A percentile compares a stretch with the other conserved stretches of the same genome.
These are phyloP conservation scores for Drosophila mayaguana DNA, from an alignment of 2,888 invertebrate species.

Conservation along the genomic window DNA sequence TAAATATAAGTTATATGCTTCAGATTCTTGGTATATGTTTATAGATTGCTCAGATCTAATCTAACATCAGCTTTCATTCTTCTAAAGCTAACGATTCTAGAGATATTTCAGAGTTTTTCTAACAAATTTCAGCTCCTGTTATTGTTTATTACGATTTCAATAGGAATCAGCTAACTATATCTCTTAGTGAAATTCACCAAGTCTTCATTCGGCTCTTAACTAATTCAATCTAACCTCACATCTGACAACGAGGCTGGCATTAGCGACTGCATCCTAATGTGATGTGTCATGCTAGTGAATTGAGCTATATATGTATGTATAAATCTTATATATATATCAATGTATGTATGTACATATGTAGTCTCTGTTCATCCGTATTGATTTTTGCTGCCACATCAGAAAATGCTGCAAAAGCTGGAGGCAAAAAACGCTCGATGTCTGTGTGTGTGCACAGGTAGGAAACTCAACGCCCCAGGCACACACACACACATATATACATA, in stretches of 20 bases:
- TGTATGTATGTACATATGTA: conserved; percentile 27
- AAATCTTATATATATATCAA: neutral
- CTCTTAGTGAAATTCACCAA: neutral
- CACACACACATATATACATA: conserved; percentile 27
- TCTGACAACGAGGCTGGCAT: neutral
- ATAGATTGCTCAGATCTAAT: too few species aligned
- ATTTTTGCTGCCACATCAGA: conserved; percentile 59
- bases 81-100: too few species aligned
- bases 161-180: neutral
- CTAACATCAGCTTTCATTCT: too few species aligned
- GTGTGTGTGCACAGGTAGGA: conserved; percentile 4
- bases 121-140: neutral
- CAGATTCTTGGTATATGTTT: neutral
- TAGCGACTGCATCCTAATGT: conserved; percentile 27
- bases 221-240: neutral
- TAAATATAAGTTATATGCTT: neutral
- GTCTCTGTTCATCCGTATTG: conserved; percentile 69
- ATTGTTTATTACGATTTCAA: neutral
- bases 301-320: conserved; percentile 7
- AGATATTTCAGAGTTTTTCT: too few species aligned
- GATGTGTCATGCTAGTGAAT: conserved; percentile 7
- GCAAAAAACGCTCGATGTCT: conserved; percentile 29
- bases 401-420: conserved; percentile 68
- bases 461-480: conserved; percentile 31
- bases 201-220: neutral